phyloP scores from a whole-genome alignment of 2,113 vertebrate genomes.

The Lichenostomus cassidix region DNA sequence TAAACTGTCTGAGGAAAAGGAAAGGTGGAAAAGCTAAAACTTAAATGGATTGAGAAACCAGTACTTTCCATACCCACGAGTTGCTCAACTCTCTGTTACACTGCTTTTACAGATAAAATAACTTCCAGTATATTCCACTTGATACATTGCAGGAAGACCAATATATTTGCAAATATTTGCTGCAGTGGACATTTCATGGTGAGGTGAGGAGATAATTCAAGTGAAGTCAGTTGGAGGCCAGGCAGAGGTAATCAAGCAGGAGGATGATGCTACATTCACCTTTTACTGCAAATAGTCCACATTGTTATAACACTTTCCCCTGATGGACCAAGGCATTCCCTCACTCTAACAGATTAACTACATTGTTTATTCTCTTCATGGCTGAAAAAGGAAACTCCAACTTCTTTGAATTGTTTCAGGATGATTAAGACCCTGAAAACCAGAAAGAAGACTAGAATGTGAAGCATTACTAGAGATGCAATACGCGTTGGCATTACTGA shows the following conservation, averaged over 20 bases:
- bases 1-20: background rate
- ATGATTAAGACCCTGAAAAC: constrained; percentile 13
- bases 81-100: background rate
- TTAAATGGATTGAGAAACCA: background rate
- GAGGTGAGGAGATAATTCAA: background rate
- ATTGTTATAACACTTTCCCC: background rate
- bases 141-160: background rate
- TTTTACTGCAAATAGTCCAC: background rate
- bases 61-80: background rate
- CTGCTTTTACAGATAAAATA: background rate
- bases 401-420: background rate
- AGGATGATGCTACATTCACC: background rate
- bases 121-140: background rate
- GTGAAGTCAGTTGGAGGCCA: background rate
- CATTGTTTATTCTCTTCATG: background rate
- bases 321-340: background rate
- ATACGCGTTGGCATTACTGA: background rate
- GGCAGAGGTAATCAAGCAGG: background rate
- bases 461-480: background rate
- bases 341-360: background rate
- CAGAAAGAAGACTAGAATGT: background rate
- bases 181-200: background rate
- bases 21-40: background rate
- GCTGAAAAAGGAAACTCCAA: background rate
- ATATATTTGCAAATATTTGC: background rate